Conservation (phyloP, 2,888 invertebrate genomes). For the Pristionchus maxplancki region DNA sequence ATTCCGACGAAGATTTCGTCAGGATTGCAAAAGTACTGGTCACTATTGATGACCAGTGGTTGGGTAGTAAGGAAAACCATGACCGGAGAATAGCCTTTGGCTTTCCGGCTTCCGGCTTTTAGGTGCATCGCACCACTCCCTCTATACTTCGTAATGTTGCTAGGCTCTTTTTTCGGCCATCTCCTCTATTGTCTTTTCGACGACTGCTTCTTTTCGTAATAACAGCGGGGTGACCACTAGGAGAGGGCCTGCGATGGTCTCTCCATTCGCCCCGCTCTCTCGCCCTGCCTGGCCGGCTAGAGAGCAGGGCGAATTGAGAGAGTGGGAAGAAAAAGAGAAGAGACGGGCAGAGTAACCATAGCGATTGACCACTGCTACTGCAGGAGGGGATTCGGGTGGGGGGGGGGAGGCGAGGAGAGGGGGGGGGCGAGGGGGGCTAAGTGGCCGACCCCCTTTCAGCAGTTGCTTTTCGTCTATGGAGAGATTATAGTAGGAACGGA, state of each 20-base stretch:
- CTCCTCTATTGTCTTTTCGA: constrained; percentile 21
- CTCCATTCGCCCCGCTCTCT: background rate
- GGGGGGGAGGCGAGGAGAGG: background rate
- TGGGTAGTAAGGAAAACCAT: background rate
- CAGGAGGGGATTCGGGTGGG: background rate
- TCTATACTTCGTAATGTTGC: constrained; percentile 42
- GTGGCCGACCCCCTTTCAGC: background rate
- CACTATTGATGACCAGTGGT: background rate
- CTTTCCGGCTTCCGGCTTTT: background rate
- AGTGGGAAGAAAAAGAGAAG: background rate
- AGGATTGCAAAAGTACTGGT: background rate
- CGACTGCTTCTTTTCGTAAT: constrained; percentile 20
- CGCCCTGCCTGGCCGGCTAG: background rate
- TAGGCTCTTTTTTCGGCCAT: background rate
- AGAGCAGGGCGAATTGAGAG: background rate
- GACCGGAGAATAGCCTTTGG: background rate
- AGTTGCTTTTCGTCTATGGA: constrained; percentile 17
- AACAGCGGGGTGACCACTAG: background rate
- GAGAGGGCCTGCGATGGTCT: background rate
- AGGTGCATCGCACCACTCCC: background rate
- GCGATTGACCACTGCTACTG: constrained; percentile 24
- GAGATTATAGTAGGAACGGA: constrained; percentile 31
- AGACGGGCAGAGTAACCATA: constrained; percentile 41
- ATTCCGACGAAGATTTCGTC: background rate
- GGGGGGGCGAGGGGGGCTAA: background rate